These are phyloP conservation scores for Cheumatopsyche charites DNA, from an alignment of 1,140 invertebrate genomes.

Conservation along the genomic window DNA sequence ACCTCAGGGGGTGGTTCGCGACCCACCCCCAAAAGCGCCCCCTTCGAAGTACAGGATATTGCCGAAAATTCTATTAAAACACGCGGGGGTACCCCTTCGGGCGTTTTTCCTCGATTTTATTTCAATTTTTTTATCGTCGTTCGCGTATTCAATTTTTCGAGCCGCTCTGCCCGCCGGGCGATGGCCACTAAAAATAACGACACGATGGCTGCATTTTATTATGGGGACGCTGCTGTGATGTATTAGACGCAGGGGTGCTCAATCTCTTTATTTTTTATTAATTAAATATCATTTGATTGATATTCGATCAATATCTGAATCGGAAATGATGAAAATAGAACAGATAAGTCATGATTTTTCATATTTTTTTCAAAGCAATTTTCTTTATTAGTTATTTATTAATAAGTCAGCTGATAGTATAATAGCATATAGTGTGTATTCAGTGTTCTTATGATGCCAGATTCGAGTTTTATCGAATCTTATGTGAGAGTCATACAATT, in stretches of 20 bases:
- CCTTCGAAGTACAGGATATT: constrained; percentile 30
- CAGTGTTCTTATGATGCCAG: too few relatives aligned
- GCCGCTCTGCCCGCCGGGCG: not conserved
- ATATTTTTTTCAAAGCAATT: too few relatives aligned
- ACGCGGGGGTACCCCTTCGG: constrained; percentile 1
- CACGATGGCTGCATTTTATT: constrained; percentile 12
- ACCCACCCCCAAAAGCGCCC: constrained; percentile 2
- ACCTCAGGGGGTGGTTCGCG: constrained; percentile 26
- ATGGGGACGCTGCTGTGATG: not conserved
- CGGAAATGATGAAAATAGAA: too few relatives aligned
- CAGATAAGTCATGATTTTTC: too few relatives aligned
- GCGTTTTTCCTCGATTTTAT: not conserved
- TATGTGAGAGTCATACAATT: too few relatives aligned
- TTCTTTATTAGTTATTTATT: too few relatives aligned
- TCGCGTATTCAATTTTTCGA: constrained; percentile 13
- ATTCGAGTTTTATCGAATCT: too few relatives aligned
- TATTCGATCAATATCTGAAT: too few relatives aligned
- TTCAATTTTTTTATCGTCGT: not conserved
- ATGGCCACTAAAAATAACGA: constrained; percentile 6
- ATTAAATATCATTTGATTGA: too few relatives aligned
- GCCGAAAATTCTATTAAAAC: constrained; percentile 38
- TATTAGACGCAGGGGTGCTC: constrained; percentile 6
- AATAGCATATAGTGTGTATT: too few relatives aligned
- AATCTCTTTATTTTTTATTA: too few relatives aligned
- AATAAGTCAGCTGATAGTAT: too few relatives aligned